phyloP scores from a whole-genome alignment of 2,113 vertebrate genomes.

The Myxocyprinus asiaticus region DNA sequence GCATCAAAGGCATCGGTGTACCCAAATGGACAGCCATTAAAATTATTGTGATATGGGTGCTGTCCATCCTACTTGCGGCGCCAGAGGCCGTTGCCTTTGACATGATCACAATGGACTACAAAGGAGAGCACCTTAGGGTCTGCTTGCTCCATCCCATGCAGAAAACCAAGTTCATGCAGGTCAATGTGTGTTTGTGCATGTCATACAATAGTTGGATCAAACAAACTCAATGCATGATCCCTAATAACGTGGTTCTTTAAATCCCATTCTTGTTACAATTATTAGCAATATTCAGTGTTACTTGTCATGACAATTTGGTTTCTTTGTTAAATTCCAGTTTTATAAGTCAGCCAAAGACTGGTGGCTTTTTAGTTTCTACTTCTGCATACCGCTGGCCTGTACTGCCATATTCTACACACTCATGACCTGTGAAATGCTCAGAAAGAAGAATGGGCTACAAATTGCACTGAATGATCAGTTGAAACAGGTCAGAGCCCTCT shows the following conservation, averaged over 20 bases:
- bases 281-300: neutral
- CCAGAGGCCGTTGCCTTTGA: conserved; percentile 93
- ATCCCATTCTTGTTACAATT: neutral
- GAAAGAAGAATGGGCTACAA: conserved; percentile 93
- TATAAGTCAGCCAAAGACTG: conserved; percentile 93
- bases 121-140: conserved; percentile 81
- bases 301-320: neutral
- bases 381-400: conserved; percentile 90
- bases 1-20: conserved; percentile 92
- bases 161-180: conserved; percentile 87
- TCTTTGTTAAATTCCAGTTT: conserved; percentile 71
- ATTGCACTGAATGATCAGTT: conserved; percentile 91
- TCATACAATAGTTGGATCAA: too few species aligned
- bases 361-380: conserved; percentile 97
- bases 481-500: conserved; percentile 83
- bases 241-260: neutral
- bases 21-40: conserved; percentile 92
- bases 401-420: conserved; percentile 94
- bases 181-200: conserved; percentile 61
- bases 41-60: conserved; percentile 91
- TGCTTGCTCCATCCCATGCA: conserved; percentile 88
- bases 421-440: conserved; percentile 97
- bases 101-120: conserved; percentile 86
- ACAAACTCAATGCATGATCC: too few species aligned
- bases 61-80: conserved; percentile 88